These are phyloP conservation scores for Xiphophorus maculatus DNA, from an alignment of 2,113 vertebrate species.

Conservation along the genomic window DNA sequence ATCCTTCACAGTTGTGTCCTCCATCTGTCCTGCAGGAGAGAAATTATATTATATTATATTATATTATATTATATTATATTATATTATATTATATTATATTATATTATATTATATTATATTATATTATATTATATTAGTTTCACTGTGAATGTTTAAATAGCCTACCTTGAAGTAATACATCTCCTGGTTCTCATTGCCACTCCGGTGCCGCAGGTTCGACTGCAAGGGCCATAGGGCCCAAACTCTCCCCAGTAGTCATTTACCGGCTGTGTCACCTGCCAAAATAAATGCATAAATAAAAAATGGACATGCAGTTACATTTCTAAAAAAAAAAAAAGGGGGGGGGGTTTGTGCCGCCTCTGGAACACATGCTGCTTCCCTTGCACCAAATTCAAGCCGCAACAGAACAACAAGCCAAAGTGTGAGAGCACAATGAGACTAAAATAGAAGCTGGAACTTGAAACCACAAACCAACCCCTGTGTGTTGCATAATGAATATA, in stretches of 20 bases:
- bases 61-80: conserved; percentile 10
- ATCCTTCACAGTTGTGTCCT: conserved; percentile 84
- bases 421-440: conserved; percentile 10
- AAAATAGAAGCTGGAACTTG: conserved; percentile 47
- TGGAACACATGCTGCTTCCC: conserved; percentile 36
- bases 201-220: conserved; percentile 77
- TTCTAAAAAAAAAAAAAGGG: conserved; percentile 1
- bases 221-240: conserved; percentile 75
- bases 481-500: conserved; percentile 18
- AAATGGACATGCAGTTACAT: neutral
- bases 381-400: conserved; percentile 11
- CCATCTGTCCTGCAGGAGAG: conserved; percentile 82
- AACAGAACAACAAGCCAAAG: conserved; percentile 35
- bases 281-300: neutral
- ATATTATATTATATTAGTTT: neutral
- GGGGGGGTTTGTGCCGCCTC: neutral
- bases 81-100: neutral
- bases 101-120: conserved; percentile 8
- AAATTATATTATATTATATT: neutral
- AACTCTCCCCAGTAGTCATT: conserved; percentile 75
- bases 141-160: neutral
- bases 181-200: conserved; percentile 72
- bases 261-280: conserved; percentile 48
- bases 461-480: conserved; percentile 35
- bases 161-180: conserved; percentile 73